Base-by-base conservation (phyloP, 2,113 vertebrate species). In the Strix uralensis region DNA sequence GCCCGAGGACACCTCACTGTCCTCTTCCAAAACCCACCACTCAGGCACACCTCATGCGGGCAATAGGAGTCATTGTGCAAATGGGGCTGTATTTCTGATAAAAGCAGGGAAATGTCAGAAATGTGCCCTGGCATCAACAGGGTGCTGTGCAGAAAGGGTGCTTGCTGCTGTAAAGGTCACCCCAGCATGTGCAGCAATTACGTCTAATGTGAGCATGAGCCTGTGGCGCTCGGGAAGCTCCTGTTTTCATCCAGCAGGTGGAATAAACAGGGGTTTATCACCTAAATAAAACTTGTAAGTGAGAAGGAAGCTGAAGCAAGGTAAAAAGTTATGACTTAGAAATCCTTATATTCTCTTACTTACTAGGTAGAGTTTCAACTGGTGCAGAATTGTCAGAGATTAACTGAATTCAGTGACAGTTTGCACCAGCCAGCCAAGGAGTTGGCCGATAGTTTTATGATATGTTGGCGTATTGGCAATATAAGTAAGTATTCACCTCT, bases 131-230 rank as follows among this genome's bases (percentile, higher is more conserved):
- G 46, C 46, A 55, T 30, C 44, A 27, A 38, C 32, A 30, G 54
- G 55, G 74, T 3, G 2, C 49, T 42, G 38, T 10, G 21, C 26
- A 74, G 59, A 70, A 74, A 46, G 7, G 13, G 36, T 77, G 18
- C 13, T 66, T 62, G 32, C 63, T 73, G 3, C 32, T 78, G 26
- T 19, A n/a, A 51, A 70, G 52, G 66, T 70, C 26, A 5, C 54
- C 70, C 23, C 10, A 22, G 16, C n/a, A 30, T 61, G 26, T 4
- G 36, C 26, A 10, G 0, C 44, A 46, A 16, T 49, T 19, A 6
- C 0, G 0, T 40, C 22, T 23, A 2, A 32, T 4, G 22, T 0
- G 29, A 73, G 23, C 2, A 0, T 38, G 25, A 26, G 2, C 2
- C 2, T 2, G 14, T 9, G 55, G 38, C 63, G 49, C 55, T 79